Base-by-base conservation (phyloP, 2,888 invertebrate species). In the Oxyteleia sp. region DNA sequence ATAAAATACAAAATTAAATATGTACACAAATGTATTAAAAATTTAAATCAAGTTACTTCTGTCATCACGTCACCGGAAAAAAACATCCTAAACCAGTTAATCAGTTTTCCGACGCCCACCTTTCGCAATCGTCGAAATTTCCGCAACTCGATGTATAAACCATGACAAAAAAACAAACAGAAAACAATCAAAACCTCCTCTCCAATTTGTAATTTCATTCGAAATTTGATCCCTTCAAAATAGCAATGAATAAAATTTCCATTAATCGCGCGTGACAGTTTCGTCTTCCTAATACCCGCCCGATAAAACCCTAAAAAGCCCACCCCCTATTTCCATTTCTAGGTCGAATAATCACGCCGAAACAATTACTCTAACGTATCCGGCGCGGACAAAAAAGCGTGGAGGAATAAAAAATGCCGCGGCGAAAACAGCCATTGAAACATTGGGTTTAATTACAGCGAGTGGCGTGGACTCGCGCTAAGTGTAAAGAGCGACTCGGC, bases 191-290 rank as follows among this genome's bases (percentile, higher is more conserved):
- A 13, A 49, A n/a, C 26, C 1, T 49, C 18, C 38, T 18, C 18
- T 16, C 0, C 55, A 35, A 38, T 38, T 38, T 38, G 53, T 69
- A 68, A 29, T 57, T 69, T 20, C 4, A 69, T 69, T 8, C 47
- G 15, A 69, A 69, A 45, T 69, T 69, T 68, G 26, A 68, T 41
- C 68, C 4, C 29, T 18, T 66, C 35, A 69, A 69, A 69, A 57
- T 47, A 47, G 45, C 69, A 71, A 71, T 71, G 59, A 59, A 71
- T 71, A 71, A 71, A 71, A 57, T 71, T 71, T 49, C 59, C 57
- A 71, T 71, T 57, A 71, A 57, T 59, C 47, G 43, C 16, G 47
- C 38, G 26, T 59, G 59, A 59, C 71, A 71, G 47, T 71, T 71
- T 23, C 38, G 38, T 15, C 35, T 59, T 13, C 18, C 35, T 29